phyloP scores from a whole-genome alignment of 2,797 vertebrate species.

The Aythya fuligula region DNA sequence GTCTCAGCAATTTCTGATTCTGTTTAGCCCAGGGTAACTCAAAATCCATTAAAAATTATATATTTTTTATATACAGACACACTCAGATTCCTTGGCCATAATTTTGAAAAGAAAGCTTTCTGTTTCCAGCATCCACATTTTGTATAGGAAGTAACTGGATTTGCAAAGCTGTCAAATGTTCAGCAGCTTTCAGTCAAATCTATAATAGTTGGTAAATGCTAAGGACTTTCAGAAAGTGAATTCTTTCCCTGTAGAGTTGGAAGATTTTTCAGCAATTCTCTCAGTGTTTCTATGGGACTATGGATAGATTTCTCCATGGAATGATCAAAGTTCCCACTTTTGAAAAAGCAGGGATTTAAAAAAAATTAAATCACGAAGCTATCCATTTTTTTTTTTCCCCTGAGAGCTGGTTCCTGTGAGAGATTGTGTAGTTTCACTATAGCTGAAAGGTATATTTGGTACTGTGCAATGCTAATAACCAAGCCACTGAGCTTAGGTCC shows the following conservation, averaged over 20 bases:
- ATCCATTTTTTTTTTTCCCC: background rate
- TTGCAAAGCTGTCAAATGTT: background rate
- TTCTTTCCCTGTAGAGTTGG: background rate
- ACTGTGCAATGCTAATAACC: background rate
- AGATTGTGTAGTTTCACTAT: background rate
- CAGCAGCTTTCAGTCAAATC: background rate
- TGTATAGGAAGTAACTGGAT: background rate
- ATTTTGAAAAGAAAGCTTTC: background rate
- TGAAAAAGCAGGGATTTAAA: background rate
- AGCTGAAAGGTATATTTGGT: background rate
- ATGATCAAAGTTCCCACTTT: background rate
- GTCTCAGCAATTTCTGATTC: conserved; percentile 33
- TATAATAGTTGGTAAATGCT: background rate
- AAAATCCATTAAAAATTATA: conserved; percentile 21
- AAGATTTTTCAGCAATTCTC: background rate
- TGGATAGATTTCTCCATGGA: background rate
- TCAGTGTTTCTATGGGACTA: background rate
- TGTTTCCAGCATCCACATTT: background rate
- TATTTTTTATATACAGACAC: background rate
- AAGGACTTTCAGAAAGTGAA: background rate
- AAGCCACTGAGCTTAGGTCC: background rate
- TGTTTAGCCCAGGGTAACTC: background rate
- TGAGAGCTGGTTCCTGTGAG: background rate
- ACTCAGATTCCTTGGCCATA: background rate
- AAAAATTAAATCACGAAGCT: background rate